Conservation (phyloP, 2,113 vertebrate genomes). For the Bubo blakistoni region DNA sequence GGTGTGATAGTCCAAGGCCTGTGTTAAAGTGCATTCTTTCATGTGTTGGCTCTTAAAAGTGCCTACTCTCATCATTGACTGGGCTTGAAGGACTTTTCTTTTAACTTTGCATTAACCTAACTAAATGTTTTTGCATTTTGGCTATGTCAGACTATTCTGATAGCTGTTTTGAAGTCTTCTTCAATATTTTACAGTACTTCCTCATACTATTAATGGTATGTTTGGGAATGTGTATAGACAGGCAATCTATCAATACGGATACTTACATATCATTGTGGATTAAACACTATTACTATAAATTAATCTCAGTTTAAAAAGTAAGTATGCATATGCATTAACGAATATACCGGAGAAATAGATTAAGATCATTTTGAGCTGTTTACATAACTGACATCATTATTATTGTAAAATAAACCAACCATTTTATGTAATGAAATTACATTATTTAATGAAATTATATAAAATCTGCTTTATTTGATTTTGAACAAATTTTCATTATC, state of each 20-base stretch:
- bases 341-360: not conserved
- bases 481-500: not conserved
- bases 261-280: not conserved
- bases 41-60: not conserved
- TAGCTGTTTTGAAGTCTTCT: not conserved
- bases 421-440: not conserved
- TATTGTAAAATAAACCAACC: not conserved
- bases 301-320: not conserved
- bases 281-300: not conserved
- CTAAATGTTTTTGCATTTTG: not conserved
- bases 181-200: not conserved
- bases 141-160: not conserved
- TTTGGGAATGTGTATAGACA: not conserved
- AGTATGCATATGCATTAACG: not conserved
- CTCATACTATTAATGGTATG: not conserved
- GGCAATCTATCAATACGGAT: not conserved
- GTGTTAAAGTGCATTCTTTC: not conserved
- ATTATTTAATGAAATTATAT: not conserved
- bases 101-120: not conserved
- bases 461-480: not conserved
- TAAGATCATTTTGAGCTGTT: not conserved
- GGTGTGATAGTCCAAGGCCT: not conserved
- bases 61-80: not conserved
- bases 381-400: not conserved
- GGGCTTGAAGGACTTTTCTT: not conserved